Percentiles rank a stretch among this genome's conserved stretches.
Evolutionary conservation across 2,797 vertebrate species (phyloP).

Genomic region (Orestias chungarensis): DNA sequence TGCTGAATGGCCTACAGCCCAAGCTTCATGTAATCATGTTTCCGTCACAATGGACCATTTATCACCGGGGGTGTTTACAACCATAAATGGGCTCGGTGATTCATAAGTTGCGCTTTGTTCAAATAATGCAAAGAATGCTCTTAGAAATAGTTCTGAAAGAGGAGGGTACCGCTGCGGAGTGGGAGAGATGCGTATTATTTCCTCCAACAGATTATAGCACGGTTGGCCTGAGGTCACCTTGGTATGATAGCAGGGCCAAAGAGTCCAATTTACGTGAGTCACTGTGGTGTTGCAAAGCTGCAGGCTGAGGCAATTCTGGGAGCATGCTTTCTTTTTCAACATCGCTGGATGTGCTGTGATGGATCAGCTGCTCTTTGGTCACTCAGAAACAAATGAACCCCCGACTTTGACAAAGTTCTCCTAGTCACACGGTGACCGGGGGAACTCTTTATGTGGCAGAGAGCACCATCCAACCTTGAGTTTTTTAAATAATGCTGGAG

Average conservation of each 20-base stretch:
- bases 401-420: background rate
- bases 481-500: slow-evolving; percentile 13
- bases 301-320: background rate
- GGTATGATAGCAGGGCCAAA: background rate
- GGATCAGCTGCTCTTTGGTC: background rate
- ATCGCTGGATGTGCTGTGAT: background rate
- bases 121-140: slow-evolving; percentile 27
- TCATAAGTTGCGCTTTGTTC: slow-evolving; percentile 42
- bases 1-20: slow-evolving; percentile 67
- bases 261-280: background rate
- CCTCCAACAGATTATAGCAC: background rate
- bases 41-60: slow-evolving; percentile 71
- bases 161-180: background rate
- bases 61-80: slow-evolving; percentile 63
- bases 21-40: slow-evolving; percentile 74
- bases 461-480: slow-evolving; percentile 3
- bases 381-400: slow-evolving; percentile 12
- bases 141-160: background rate
- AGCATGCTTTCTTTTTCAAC: slow-evolving; percentile 1
- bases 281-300: background rate
- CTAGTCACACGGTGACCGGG: background rate
- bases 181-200: background rate
- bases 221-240: slow-evolving; percentile 1
- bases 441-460: slow-evolving; percentile 6
- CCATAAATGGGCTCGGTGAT: slow-evolving; percentile 29